A percentile compares a stretch with the other conserved stretches of the same genome.
phyloP scores from a whole-genome alignment of 2,797 vertebrate species.

The Pangasius macronema region DNA sequence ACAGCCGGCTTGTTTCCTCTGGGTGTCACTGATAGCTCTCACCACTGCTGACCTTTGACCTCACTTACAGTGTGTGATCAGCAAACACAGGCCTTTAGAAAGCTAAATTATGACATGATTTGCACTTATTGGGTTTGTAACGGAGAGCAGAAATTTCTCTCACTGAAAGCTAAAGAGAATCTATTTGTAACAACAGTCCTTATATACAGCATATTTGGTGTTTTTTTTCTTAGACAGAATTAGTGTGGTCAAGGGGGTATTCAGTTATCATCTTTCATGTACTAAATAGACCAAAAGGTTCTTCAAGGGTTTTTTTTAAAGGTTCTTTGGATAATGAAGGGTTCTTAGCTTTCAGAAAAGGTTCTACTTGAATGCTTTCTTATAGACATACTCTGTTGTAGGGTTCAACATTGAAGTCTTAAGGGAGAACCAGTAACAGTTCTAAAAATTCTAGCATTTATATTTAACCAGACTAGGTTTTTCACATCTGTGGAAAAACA shows the following conservation, averaged over 20 bases:
- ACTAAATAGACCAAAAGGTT: not conserved
- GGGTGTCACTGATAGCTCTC: slow-evolving; percentile 60
- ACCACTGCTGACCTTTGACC: slow-evolving; percentile 52
- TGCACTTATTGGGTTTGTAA: slow-evolving; percentile 25
- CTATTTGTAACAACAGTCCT: slow-evolving; percentile 36
- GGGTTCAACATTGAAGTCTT: not conserved
- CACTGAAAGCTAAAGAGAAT: slow-evolving; percentile 45
- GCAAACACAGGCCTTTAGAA: slow-evolving; percentile 42
- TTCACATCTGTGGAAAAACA: not conserved
- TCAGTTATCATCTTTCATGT: not conserved
- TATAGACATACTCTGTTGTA: not conserved
- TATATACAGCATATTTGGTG: not conserved
- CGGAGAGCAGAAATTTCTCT: slow-evolving; percentile 38
- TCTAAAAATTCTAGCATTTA: not conserved
- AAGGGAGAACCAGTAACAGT: no score
- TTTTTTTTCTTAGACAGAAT: not conserved
- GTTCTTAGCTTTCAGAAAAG: not conserved
- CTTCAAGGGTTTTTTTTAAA: not conserved
- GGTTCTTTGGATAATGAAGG: not conserved
- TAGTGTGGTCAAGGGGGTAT: not conserved
- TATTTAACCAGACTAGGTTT: not conserved
- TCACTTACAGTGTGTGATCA: slow-evolving; percentile 54
- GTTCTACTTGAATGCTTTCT: not conserved
- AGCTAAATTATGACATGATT: slow-evolving; percentile 41
- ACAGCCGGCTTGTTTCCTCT: slow-evolving; percentile 56